These are phyloP conservation scores for Fistularia commersonii DNA, from an alignment of 2,797 vertebrate genomes.

Conservation along the genomic window DNA sequence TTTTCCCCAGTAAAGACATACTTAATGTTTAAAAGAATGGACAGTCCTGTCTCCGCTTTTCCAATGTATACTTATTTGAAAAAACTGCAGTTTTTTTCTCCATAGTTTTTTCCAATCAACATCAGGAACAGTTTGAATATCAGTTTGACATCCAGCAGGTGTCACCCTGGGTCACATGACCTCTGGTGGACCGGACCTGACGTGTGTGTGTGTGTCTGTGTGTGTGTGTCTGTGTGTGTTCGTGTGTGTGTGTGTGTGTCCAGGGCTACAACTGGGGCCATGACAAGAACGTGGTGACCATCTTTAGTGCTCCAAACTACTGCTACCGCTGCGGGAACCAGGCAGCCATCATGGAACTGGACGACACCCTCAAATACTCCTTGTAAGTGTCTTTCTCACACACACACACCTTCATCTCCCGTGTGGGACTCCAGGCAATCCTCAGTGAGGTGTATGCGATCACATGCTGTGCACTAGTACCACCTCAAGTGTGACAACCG, in stretches of 20 bases:
- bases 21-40: too few relatives aligned
- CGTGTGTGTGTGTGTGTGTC: conserved; percentile 2
- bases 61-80: too few relatives aligned
- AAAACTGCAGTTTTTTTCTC: too few relatives aligned
- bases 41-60: too few relatives aligned
- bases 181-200: background rate
- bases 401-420: background rate
- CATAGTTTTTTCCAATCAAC: too few relatives aligned
- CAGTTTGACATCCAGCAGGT: too few relatives aligned
- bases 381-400: conserved; percentile 80
- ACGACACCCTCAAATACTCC: conserved; percentile 96
- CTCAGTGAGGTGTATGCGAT: background rate
- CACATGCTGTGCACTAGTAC: too few relatives aligned
- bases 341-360: conserved; percentile 97
- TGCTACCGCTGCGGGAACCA: conserved; percentile 96
- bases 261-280: conserved; percentile 97
- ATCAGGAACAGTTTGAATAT: too few relatives aligned
- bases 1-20: too few relatives aligned
- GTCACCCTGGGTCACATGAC: too few relatives aligned
- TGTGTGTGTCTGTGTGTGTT: background rate
- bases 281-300: conserved; percentile 94
- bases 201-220: background rate
- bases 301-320: conserved; percentile 97
- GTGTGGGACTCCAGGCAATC: too few relatives aligned
- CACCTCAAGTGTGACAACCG: too few relatives aligned